Conservation (phyloP, 2,113 vertebrate genomes). For the Etia nguti region DNA sequence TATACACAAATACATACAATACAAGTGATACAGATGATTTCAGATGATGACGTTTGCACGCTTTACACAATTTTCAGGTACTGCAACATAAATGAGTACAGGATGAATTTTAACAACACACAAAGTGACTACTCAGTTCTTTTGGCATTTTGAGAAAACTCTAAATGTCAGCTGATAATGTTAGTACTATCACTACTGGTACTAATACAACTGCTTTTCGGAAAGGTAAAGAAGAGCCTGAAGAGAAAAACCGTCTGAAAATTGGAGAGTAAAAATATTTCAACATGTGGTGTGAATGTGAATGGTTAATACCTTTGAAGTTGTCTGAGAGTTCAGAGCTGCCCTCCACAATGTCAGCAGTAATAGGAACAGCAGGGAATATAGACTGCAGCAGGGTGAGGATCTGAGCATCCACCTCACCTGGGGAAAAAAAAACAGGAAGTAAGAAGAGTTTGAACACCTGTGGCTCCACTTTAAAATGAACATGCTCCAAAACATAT, state of each 20-base stretch:
- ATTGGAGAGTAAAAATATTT: not conserved
- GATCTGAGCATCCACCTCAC: slow-evolving; percentile 82
- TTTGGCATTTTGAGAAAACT: not conserved
- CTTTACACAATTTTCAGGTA: not conserved
- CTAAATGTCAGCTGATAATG: not conserved
- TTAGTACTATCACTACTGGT: not conserved
- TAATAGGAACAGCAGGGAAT: slow-evolving; percentile 70
- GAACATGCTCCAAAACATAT: not conserved
- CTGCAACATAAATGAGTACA: not conserved
- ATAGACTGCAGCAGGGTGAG: slow-evolving; percentile 73
- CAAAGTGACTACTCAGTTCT: not conserved
- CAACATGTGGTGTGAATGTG: not conserved
- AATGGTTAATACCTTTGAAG: slow-evolving; percentile 78
- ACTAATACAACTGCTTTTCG: not conserved
- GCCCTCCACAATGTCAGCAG: slow-evolving; percentile 80
- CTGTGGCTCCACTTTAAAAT: not conserved
- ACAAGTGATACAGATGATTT: not conserved
- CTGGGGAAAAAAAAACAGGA: slow-evolving; percentile 45
- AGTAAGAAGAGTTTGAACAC: not conserved
- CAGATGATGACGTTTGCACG: not conserved
- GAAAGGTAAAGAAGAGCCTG: not conserved
- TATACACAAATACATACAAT: not conserved
- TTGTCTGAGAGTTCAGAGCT: slow-evolving; percentile 72
- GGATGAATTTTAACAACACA: not conserved
- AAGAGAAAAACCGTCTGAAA: not conserved